phyloP scores from a whole-genome alignment of 2,797 vertebrate genomes.

The Staurois parvus region DNA sequence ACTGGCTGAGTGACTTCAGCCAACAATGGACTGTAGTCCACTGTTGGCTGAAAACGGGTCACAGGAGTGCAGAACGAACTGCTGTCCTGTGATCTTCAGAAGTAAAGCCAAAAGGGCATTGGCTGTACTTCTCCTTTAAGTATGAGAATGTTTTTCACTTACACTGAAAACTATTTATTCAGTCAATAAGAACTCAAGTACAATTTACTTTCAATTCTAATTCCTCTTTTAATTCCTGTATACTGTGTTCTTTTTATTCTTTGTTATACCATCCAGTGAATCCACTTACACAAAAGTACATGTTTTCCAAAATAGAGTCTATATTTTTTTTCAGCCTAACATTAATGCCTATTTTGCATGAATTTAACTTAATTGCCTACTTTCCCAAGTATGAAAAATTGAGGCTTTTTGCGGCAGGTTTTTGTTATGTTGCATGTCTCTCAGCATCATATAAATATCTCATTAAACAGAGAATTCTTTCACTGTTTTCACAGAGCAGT shows the following conservation, averaged over 20 bases:
- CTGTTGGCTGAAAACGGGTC: too few relatives aligned
- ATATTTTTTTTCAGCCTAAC: conserved; percentile 11
- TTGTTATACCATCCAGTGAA: conserved; percentile 1
- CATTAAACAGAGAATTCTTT: conserved; percentile 39
- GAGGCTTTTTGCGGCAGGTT: conserved; percentile 24
- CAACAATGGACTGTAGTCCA: too few relatives aligned
- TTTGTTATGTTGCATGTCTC: conserved; percentile 21
- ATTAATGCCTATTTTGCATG: conserved; percentile 42
- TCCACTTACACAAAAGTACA: conserved; percentile 24
- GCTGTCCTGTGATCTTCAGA: too few relatives aligned
- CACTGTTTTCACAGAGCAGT: conserved; percentile 26
- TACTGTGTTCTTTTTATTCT: background rate
- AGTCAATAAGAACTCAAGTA: background rate
- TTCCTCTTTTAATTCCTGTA: background rate
- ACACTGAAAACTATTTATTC: background rate
- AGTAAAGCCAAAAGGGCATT: too few relatives aligned
- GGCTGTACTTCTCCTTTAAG: too few relatives aligned
- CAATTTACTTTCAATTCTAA: background rate
- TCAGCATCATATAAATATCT: conserved; percentile 48
- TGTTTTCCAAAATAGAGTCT: conserved; percentile 37
- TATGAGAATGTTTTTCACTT: background rate
- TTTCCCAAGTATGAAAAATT: conserved; percentile 37
- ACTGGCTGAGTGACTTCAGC: too few relatives aligned
- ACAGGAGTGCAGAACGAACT: too few relatives aligned
- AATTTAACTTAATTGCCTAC: conserved; percentile 47